phyloP scores from a whole-genome alignment of 2,888 invertebrate genomes.

The Stenichneumon culpator region DNA sequence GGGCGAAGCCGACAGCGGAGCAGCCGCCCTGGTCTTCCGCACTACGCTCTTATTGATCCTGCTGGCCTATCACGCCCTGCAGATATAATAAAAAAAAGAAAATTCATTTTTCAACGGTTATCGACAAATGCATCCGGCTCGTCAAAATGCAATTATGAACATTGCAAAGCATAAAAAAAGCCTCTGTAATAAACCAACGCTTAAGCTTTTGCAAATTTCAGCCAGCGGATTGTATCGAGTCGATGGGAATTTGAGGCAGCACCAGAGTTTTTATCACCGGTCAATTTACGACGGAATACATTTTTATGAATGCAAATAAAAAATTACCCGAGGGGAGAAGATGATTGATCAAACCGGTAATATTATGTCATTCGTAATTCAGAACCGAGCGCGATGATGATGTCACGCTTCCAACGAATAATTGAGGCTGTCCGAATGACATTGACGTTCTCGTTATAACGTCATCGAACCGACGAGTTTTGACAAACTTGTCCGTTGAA shows the following conservation, averaged over 20 bases:
- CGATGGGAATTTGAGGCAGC: conserved; percentile 1
- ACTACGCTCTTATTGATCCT: conserved; percentile 70
- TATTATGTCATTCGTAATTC: conserved; percentile 28
- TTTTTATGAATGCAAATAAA: background rate
- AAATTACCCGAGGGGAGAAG: background rate
- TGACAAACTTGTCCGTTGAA: conserved; percentile 2
- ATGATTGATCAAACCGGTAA: conserved; percentile 13
- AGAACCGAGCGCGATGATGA: conserved; percentile 48
- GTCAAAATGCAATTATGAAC: background rate
- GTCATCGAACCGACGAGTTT: conserved; percentile 52
- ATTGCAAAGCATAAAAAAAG: background rate
- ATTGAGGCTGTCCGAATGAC: conserved; percentile 41
- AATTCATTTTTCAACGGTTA: conserved; percentile 24
- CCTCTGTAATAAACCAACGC: background rate
- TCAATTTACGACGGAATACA: conserved; percentile 15
- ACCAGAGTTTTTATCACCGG: background rate
- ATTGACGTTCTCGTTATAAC: conserved; percentile 64
- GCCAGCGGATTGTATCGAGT: background rate
- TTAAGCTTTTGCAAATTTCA: background rate
- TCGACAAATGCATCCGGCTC: conserved; percentile 26
- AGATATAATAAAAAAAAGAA: conserved; percentile 39
- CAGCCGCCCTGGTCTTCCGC: conserved; percentile 53
- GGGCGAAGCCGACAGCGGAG: conserved; percentile 45
- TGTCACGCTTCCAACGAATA: conserved; percentile 52
- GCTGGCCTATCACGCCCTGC: conserved; percentile 54